Base-by-base conservation (phyloP, 2,888 invertebrate genomes). In the Rotaria sp. region DNA sequence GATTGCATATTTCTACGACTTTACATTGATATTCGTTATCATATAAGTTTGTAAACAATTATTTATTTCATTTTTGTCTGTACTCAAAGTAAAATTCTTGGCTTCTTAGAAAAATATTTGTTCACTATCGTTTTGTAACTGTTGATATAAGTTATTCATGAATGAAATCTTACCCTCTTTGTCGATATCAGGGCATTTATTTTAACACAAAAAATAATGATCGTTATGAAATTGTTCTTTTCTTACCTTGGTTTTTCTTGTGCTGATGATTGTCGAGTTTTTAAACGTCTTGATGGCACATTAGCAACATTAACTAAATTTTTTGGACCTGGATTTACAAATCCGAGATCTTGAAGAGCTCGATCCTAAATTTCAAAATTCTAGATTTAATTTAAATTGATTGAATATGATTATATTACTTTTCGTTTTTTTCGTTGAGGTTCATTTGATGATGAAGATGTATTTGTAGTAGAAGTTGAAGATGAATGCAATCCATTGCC, bases 241-340 rank as follows among this genome's bases (percentile, higher is more conserved):
- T 35, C 38, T 8, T 38, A 80, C 80, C 21, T 45, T 80, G 80
- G 26, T 35, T 45, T 80, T 13, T 80, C 80, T 80, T 80, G 80
- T 80, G 80, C 21, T 0, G 80, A 26, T 45, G 41, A 3, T n/a
- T 45, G 80, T 80, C 80, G 80, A 13, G 41, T 80, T 80, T 80
- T 45, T 5, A 80, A 26, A 45, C 80, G 41, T 80, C 80, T 80
- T n/a, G 80, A 1, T 45, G n/a, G 41, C 1, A 80, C 80, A 80
- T 80, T 80, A 26, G 80, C 67, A 21, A 67, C 67, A 21, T 67
- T 80, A 4, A 80, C 80, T 45, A 80, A 41, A 45, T 80, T 80
- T 26, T 80, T 80, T 5, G 80, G 80, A 21, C 80, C 80, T 13
- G 80, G 80, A 41, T 80, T 80, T 1, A 26, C 45, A 80, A 80